Evolutionary conservation across 2,113 vertebrate genomes (phyloP).

Genomic region (Phycodurus eques): DNA sequence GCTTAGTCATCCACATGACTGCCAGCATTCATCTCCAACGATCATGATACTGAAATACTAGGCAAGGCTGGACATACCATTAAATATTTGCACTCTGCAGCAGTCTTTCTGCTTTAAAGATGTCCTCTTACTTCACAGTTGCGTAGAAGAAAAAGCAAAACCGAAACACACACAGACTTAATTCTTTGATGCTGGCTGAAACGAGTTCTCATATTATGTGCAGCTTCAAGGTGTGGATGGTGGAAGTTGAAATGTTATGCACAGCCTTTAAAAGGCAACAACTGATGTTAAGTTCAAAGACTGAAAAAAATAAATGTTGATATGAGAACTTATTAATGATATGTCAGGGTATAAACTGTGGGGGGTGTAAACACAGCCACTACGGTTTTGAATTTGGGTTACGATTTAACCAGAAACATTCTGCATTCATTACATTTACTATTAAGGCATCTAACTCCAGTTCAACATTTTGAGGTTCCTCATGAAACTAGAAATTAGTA

Average conservation of each 20-base stretch:
- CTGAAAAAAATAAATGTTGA: background rate
- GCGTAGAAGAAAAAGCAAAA: background rate
- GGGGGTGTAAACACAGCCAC: background rate
- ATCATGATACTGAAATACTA: background rate
- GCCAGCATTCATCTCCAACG: background rate
- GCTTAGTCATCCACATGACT: background rate
- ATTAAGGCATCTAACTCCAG: background rate
- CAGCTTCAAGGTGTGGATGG: background rate
- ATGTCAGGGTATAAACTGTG: background rate
- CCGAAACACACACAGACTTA: background rate
- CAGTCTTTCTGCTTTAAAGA: background rate
- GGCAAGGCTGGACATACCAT: too few species aligned
- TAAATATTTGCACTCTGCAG: background rate
- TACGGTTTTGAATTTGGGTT: background rate
- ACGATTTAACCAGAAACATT: background rate
- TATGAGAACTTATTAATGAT: background rate
- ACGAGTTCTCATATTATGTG: background rate
- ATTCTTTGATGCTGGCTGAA: background rate
- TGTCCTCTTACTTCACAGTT: background rate
- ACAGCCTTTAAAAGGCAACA: slow-evolving; percentile 9
- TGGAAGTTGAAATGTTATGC: slow-evolving; percentile 12
- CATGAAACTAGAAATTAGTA: background rate
- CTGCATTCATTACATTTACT: background rate
- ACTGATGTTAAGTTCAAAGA: slow-evolving; percentile 10
- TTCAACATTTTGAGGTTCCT: background rate